A percentile compares a stretch with the other conserved stretches of the same genome.
phyloP scores from a whole-genome alignment of 2,888 invertebrate genomes.

The Diaphora mendica region DNA sequence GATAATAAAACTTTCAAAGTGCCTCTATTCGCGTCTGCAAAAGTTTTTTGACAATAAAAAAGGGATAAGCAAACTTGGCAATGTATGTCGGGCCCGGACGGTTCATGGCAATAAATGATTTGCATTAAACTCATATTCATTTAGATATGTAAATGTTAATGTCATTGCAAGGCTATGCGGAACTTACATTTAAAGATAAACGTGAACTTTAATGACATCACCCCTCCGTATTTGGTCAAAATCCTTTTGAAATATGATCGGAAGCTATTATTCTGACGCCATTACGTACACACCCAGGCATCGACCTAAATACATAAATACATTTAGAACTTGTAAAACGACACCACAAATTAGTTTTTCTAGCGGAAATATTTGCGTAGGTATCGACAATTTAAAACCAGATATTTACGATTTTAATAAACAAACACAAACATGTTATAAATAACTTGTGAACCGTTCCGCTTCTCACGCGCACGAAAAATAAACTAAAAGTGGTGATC shows the following conservation, averaged over 20 bases:
- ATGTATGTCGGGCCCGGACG: background rate
- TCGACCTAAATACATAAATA: conserved; percentile 5
- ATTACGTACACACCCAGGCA: background rate
- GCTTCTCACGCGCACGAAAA: background rate
- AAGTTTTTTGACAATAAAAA: background rate
- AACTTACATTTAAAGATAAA: background rate
- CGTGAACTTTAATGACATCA: conserved; percentile 1
- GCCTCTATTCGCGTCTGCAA: background rate
- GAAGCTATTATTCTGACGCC: background rate
- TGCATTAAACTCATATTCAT: background rate
- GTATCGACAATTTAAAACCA: background rate
- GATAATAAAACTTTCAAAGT: background rate
- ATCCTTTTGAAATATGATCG: background rate
- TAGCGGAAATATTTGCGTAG: background rate
- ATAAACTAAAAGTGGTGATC: background rate
- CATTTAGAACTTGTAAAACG: conserved; percentile 2
- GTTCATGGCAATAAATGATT: background rate
- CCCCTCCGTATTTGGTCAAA: background rate
- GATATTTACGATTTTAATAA: background rate
- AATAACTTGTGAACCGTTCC: background rate
- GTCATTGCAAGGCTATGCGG: conserved; percentile 4
- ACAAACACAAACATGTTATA: background rate
- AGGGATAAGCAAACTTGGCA: background rate
- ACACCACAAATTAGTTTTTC: background rate
- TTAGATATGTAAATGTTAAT: background rate